Evolutionary conservation across 2,113 vertebrate species (phyloP).

Genomic region (Nerophis lumbriciformis): DNA sequence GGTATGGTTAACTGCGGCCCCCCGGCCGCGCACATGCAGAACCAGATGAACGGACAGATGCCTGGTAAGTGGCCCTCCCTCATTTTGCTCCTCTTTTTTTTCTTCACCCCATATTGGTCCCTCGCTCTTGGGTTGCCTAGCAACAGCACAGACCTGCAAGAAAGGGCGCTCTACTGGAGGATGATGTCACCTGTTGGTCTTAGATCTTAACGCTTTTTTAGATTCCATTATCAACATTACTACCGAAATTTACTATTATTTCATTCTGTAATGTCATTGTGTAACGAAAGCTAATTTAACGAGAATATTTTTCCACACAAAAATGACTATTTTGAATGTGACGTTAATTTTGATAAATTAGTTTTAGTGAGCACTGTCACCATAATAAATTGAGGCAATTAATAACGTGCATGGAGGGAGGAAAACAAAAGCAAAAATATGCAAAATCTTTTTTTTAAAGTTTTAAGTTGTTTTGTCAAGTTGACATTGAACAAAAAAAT

Average conservation of each 20-base stretch:
- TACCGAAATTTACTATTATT: not conserved
- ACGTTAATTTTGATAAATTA: too few relatives aligned
- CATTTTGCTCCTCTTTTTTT: slow-evolving; percentile 24
- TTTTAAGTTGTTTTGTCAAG: too few relatives aligned
- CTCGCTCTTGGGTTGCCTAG: slow-evolving; percentile 78
- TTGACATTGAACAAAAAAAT: too few relatives aligned
- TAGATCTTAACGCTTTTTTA: slow-evolving; percentile 20
- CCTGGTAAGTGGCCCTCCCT: slow-evolving; percentile 84
- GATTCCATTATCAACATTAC: slow-evolving; percentile 13
- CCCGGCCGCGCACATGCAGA: slow-evolving; percentile 94
- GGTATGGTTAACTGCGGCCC: slow-evolving; percentile 91
- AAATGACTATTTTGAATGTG: too few relatives aligned
- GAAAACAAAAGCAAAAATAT: too few relatives aligned
- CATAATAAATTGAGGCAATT: too few relatives aligned
- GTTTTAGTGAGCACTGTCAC: too few relatives aligned
- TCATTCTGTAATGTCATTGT: not conserved
- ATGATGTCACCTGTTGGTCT: slow-evolving; percentile 81
- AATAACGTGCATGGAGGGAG: too few relatives aligned
- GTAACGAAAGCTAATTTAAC: not conserved
- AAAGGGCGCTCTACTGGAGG: slow-evolving; percentile 71
- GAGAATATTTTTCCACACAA: too few relatives aligned
- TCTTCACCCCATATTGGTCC: slow-evolving; percentile 38
- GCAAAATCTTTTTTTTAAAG: too few relatives aligned
- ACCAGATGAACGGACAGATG: slow-evolving; percentile 99
- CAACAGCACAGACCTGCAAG: slow-evolving; percentile 82